Conservation (phyloP, 2,797 vertebrate genomes). For the Macropus fuliginosus region DNA sequence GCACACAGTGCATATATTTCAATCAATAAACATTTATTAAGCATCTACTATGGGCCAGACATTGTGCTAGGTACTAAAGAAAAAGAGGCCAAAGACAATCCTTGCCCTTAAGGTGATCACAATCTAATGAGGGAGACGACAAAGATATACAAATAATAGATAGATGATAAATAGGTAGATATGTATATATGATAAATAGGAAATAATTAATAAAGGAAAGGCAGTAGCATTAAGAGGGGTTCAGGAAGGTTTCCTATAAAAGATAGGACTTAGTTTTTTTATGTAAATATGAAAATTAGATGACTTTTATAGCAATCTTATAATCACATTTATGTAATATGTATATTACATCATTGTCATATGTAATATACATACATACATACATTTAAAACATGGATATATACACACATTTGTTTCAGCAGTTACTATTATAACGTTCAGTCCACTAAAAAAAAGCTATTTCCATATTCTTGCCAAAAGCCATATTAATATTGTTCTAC, state of each 20-base stretch:
- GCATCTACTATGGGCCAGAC: background rate
- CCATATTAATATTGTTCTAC: background rate
- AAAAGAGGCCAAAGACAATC: background rate
- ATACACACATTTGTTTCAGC: background rate
- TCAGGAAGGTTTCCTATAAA: background rate
- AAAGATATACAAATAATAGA: background rate
- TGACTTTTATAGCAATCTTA: background rate
- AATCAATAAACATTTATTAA: background rate
- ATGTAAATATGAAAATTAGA: background rate
- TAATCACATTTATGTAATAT: background rate
- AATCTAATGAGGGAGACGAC: background rate
- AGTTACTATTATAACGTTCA: background rate
- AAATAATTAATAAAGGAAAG: background rate
- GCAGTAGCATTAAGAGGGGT: background rate
- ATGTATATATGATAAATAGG: background rate
- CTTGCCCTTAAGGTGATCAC: background rate
- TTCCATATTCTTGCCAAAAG: conserved; percentile 7
- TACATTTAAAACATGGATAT: background rate
- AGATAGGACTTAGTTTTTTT: background rate
- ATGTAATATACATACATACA: background rate
- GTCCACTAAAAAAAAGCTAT: background rate
- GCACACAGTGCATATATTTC: background rate
- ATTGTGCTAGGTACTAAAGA: background rate
- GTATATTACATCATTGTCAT: too few species aligned
- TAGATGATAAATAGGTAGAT: background rate